Evolutionary conservation across 2,113 vertebrate species (phyloP).

Genomic region (Mormoops blainvillei): DNA sequence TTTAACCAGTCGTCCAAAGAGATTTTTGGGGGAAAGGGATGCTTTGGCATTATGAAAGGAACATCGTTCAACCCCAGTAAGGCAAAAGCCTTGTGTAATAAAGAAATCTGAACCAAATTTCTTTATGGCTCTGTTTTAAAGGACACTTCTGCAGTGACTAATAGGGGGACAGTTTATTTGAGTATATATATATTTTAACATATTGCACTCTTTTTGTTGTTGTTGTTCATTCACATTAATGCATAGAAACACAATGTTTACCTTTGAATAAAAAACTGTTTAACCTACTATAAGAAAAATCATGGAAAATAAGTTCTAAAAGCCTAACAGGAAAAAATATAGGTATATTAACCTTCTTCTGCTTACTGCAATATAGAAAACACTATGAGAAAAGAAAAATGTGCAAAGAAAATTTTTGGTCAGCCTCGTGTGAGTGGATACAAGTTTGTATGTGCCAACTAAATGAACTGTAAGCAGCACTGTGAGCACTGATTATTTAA

Average conservation of each 20-base stretch:
- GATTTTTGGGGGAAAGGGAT: constrained; percentile 71
- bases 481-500: constrained; percentile 48
- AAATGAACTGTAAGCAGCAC: constrained; percentile 48
- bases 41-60: constrained; percentile 80
- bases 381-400: constrained; percentile 73
- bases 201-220: constrained; percentile 83
- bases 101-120: constrained; percentile 81
- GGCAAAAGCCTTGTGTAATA: constrained; percentile 76
- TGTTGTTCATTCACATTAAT: constrained; percentile 84
- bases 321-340: constrained; percentile 74
- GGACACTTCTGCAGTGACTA: constrained; percentile 81
- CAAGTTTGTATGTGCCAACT: constrained; percentile 60
- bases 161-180: constrained; percentile 67
- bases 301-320: constrained; percentile 78
- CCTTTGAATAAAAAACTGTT: constrained; percentile 73
- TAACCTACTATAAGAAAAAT: constrained; percentile 65
- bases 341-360: constrained; percentile 72
- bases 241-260: constrained; percentile 79
- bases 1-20: constrained; percentile 68
- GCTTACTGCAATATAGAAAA: constrained; percentile 68
- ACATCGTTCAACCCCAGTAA: constrained; percentile 74
- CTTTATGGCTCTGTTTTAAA: constrained; percentile 78
- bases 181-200: constrained; percentile 50
- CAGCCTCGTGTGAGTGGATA: constrained; percentile 65
- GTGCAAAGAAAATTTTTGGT: constrained; percentile 83